phyloP scores from a whole-genome alignment of 2,797 vertebrate genomes.

The Poecilia velifera region DNA sequence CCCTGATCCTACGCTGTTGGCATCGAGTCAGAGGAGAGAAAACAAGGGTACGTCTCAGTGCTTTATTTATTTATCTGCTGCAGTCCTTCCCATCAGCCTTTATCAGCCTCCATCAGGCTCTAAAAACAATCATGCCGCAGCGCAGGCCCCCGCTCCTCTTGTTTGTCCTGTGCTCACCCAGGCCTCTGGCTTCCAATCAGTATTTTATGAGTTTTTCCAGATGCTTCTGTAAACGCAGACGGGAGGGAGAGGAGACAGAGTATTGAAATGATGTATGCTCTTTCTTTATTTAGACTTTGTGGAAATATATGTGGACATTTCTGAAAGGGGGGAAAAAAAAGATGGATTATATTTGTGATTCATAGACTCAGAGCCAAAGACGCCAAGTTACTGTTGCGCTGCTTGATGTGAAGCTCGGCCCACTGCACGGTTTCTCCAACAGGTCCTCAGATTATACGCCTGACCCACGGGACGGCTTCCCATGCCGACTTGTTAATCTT shows the following conservation, averaged over 20 bases:
- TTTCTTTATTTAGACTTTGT: conserved; percentile 16
- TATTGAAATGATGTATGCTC: not conserved
- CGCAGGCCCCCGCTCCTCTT: conserved; percentile 30
- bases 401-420: not conserved
- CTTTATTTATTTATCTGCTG: conserved; percentile 65
- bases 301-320: not conserved
- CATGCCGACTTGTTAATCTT: conserved; percentile 60
- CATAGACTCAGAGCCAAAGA: conserved; percentile 3
- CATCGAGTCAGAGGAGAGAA: conserved; percentile 72
- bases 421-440: conserved; percentile 21
- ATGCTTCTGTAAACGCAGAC: conserved; percentile 56
- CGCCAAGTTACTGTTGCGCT: conserved; percentile 6
- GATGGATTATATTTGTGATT: conserved; percentile 14
- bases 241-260: conserved; percentile 43
- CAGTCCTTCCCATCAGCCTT: conserved; percentile 56
- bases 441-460: conserved; percentile 40
- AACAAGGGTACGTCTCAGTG: conserved; percentile 74
- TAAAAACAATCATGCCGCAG: conserved; percentile 60
- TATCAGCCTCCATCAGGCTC: conserved; percentile 51
- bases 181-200: conserved; percentile 59
- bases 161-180: conserved; percentile 57
- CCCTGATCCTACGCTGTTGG: conserved; percentile 71
- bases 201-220: conserved; percentile 69
- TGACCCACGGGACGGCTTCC: conserved; percentile 41
- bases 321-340: conserved; percentile 4